A percentile compares a stretch with the other conserved stretches of the same genome.
These are phyloP conservation scores for Drosophila willistoni DNA, from an alignment of 1,140 invertebrate genomes.

Conservation along the genomic window DNA sequence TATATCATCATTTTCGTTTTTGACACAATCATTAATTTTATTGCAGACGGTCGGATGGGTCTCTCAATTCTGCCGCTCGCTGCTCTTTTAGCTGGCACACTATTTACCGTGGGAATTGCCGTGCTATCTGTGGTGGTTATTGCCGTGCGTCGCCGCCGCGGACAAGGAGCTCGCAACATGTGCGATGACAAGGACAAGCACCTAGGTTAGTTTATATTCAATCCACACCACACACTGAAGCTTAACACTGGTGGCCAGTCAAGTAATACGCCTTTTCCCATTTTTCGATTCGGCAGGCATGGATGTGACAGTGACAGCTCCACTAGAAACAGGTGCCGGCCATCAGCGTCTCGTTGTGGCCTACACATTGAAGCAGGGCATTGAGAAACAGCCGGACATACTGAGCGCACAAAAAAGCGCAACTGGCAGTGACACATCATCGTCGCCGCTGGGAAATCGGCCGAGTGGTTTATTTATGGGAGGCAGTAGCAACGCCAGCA, in stretches of 20 bases:
- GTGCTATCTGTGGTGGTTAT: constrained; percentile 86
- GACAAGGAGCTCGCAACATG: constrained; percentile 70
- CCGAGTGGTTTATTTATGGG: constrained; percentile 78
- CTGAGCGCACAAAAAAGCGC: constrained; percentile 83
- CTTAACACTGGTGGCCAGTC: neutral
- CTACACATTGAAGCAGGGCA: constrained; percentile 85
- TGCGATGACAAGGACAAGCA: constrained; percentile 84
- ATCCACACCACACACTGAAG: neutral
- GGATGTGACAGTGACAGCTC: constrained; percentile 83
- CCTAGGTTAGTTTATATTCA: constrained; percentile 83
- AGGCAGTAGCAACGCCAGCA: constrained; percentile 16
- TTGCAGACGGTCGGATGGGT: constrained; percentile 85
- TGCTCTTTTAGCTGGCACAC: constrained; percentile 85
- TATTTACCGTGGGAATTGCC: constrained; percentile 86
- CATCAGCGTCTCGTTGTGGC: constrained; percentile 86
- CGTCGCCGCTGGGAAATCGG: constrained; percentile 81
- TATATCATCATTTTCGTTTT: neutral
- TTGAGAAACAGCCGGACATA: constrained; percentile 83
- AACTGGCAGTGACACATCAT: constrained; percentile 78
- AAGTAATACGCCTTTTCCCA: constrained; percentile 24
- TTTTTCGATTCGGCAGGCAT: constrained; percentile 69
- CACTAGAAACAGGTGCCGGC: constrained; percentile 85
- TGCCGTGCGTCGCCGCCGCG: constrained; percentile 83
- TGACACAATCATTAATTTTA: neutral
- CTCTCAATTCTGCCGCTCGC: constrained; percentile 86